A percentile compares a stretch with the other conserved stretches of the same genome.
phyloP scores from a whole-genome alignment of 2,797 vertebrate genomes.

The Anniella stebbinsi region DNA sequence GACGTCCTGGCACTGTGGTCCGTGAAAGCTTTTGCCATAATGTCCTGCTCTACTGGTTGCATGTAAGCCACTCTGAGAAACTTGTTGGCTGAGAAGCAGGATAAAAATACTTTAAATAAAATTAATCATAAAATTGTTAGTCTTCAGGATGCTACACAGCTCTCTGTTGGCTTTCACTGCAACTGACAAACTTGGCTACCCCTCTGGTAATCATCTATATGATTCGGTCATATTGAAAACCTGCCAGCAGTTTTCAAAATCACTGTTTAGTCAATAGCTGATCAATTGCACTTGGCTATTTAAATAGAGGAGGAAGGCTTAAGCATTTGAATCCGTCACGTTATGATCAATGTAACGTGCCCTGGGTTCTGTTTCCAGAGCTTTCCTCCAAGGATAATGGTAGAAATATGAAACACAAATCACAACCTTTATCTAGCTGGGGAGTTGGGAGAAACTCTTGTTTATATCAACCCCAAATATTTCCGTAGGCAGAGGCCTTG shows the following conservation, averaged over 20 bases:
- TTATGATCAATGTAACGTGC: not conserved
- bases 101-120: too few relatives aligned
- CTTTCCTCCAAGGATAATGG: not conserved
- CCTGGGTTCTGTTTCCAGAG: not conserved
- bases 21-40: too few relatives aligned
- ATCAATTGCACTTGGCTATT: slow-evolving; percentile 19
- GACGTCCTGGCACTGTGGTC: not conserved
- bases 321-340: not conserved
- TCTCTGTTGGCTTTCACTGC: not conserved
- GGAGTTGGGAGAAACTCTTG: not conserved
- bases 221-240: not conserved
- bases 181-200: not conserved
- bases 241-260: slow-evolving; percentile 26
- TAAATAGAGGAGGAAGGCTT: slow-evolving; percentile 12
- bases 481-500: not conserved
- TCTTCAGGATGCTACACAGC: too few relatives aligned
- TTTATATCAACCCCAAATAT: not conserved
- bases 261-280: slow-evolving; percentile 16
- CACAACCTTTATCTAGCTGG: slow-evolving; percentile 2
- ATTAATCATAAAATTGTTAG: not conserved
- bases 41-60: too few relatives aligned
- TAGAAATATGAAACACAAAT: slow-evolving; percentile 26
- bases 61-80: too few relatives aligned
- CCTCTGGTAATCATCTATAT: not conserved
- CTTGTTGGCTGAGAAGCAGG: too few relatives aligned